Base-by-base conservation (phyloP, 2,888 invertebrate species). In the Listrodromus nycthemerus region DNA sequence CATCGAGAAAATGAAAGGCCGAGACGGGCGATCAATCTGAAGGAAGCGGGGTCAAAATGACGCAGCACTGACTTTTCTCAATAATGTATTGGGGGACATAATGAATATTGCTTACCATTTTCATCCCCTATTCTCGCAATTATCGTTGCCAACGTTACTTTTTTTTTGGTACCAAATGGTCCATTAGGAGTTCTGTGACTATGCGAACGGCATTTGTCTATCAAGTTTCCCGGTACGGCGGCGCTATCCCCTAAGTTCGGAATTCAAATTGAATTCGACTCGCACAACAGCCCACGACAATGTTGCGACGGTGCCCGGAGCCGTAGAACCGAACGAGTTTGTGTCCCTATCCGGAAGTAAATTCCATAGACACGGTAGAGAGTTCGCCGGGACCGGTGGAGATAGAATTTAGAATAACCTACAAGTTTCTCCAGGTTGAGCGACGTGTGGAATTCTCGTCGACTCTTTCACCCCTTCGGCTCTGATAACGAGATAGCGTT, bases 261-360 rank as follows among this genome's bases (percentile, higher is more conserved):
- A 65, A 65, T 65, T 33, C 65, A 19, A 19, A 37, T 65, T 65
- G 41, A 27, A 24, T 45, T 61, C 27, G n/a, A 27, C 58, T 61
- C 30, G 27, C 27, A 61, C n/a, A 61, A 61, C n/a, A n/a, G n/a
- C 21, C 13, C 67, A 10, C 33, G 41, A 65, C 24, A 45, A 75
- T 70, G 27, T 58, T 24, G 50, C 1, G 45, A 80, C 21, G 21
- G 48, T 41, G 48, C 21, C 21, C 52, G 45, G 58, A 55, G 21
- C 16, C 61, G 24, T 65, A n/a, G 41, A 65, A 74, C 13, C 58
- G 69, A 55, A 27, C 61, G 70, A 37, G 61, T 69, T 79, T 55
- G 78, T 55, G 33, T 16, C 77, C 50, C 66, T 61, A 78, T 82
- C 74, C 82, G 82, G 78, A 82, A 74, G 74, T 82, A 24, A 78